Conservation (phyloP, 1,140 invertebrate genomes). For the Ceratina japonica region DNA sequence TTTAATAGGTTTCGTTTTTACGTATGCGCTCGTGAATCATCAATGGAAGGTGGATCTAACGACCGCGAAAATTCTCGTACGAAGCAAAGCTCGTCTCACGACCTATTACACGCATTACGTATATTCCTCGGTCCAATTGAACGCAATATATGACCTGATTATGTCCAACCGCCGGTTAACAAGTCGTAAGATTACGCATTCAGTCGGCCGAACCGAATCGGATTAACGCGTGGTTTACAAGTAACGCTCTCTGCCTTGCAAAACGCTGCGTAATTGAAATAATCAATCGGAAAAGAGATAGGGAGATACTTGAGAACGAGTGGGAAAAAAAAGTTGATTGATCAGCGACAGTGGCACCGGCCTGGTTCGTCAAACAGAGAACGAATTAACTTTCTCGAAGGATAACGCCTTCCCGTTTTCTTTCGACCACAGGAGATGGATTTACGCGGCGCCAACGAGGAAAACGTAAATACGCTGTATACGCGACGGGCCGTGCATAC, state of each 20-base stretch:
- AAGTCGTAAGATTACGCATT: neutral
- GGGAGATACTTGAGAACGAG: neutral
- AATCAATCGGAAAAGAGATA: neutral
- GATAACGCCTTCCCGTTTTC: conserved; percentile 33
- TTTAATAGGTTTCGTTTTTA: neutral
- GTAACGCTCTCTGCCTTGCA: neutral
- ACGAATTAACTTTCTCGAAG: conserved; percentile 46
- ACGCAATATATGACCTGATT: conserved; percentile 32
- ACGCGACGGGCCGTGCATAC: conserved; percentile 27
- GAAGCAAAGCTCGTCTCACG: neutral
- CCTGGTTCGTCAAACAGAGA: conserved; percentile 29
- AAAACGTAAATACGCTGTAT: conserved; percentile 43
- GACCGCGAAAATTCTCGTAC: conserved; percentile 1
- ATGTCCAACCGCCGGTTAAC: neutral
- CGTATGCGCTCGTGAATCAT: conserved; percentile 6
- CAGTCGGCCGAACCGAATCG: neutral
- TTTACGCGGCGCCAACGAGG: conserved; percentile 41
- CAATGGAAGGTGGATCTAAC: conserved; percentile 2
- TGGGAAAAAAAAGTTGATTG: neutral
- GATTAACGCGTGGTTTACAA: conserved; percentile 6
- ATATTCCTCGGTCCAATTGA: conserved; percentile 13
- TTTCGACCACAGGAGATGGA: conserved; percentile 25
- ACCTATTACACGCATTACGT: neutral
- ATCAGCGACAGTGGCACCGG: neutral
- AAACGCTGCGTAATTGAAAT: neutral